Conservation (phyloP, 2,888 invertebrate species). For the Smittia aterrima region DNA sequence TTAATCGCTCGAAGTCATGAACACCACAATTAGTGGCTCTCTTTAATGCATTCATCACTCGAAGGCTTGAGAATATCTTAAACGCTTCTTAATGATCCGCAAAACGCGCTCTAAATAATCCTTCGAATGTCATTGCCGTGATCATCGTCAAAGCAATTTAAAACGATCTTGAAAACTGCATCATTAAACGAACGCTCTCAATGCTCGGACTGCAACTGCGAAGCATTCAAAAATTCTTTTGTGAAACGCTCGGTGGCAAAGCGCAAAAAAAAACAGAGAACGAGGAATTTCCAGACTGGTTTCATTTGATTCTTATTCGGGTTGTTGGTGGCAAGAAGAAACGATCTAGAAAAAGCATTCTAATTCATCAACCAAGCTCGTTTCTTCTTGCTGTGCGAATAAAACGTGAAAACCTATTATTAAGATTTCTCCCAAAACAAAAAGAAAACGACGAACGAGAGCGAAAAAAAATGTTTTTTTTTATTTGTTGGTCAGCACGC, state of each 20-base stretch:
- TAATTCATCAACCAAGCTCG: not conserved
- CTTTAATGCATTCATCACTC: not conserved
- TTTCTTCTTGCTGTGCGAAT: not conserved
- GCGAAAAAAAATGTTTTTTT: too few relatives aligned
- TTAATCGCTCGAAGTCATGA: not conserved
- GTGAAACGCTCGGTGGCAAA: not conserved
- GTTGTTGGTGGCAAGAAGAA: not conserved
- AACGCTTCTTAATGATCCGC: slow-evolving; percentile 26
- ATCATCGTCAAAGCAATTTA: slow-evolving; percentile 24
- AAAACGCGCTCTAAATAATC: not conserved
- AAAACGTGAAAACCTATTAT: not conserved
- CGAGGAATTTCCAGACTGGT: not conserved
- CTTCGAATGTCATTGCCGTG: slow-evolving; percentile 30
- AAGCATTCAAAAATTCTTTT: not conserved
- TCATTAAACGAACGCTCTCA: not conserved
- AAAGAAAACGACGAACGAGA: not conserved
- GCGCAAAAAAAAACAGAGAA: not conserved
- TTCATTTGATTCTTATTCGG: not conserved
- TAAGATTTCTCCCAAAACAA: not conserved
- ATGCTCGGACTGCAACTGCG: not conserved
- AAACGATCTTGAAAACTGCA: slow-evolving; percentile 26
- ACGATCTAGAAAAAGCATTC: not conserved
- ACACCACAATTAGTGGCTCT: not conserved
- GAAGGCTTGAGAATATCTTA: slow-evolving; percentile 14
- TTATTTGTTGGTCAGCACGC: too few relatives aligned